phyloP scores from a whole-genome alignment of 2,113 vertebrate species.

The Xiphophorus couchianus region DNA sequence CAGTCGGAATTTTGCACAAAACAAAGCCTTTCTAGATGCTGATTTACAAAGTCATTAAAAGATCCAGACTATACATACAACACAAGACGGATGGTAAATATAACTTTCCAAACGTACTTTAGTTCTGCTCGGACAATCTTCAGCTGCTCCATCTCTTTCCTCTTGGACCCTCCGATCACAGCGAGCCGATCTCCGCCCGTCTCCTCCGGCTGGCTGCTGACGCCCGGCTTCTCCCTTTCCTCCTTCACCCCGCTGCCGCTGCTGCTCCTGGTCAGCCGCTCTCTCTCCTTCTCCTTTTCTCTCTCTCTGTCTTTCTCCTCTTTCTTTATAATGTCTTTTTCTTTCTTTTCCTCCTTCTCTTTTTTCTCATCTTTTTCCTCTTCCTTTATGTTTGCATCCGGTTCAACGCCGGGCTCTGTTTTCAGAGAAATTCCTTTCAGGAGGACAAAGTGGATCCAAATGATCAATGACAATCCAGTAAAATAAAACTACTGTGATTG shows the following conservation, averaged over 20 bases:
- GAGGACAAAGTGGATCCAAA: background rate
- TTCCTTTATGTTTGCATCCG: slow-evolving; percentile 80
- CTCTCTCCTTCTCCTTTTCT: slow-evolving; percentile 81
- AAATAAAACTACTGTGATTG: background rate
- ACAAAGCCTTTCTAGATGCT: background rate
- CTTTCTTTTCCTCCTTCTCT: slow-evolving; percentile 84
- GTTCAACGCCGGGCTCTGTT: slow-evolving; percentile 77
- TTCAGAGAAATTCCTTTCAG: slow-evolving; percentile 69
- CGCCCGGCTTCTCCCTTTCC: slow-evolving; percentile 73
- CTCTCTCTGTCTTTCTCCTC: slow-evolving; percentile 86
- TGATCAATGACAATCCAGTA: background rate
- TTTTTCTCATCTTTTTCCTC: slow-evolving; percentile 89
- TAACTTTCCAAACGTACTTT: slow-evolving; percentile 79
- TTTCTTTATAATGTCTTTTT: slow-evolving; percentile 81
- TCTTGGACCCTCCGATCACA: slow-evolving; percentile 79
- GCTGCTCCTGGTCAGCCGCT: slow-evolving; percentile 80
- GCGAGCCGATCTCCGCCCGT: slow-evolving; percentile 66
- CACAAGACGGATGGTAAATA: background rate
- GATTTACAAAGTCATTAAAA: background rate
- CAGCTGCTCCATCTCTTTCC: slow-evolving; percentile 91
- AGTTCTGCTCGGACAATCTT: slow-evolving; percentile 88
- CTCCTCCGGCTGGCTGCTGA: slow-evolving; percentile 78
- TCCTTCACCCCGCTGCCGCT: slow-evolving; percentile 70
- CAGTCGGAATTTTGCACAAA: background rate
- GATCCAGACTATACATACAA: background rate